A percentile compares a stretch with the other conserved stretches of the same genome.
These are phyloP conservation scores for Phortica magna DNA, from an alignment of 2,888 invertebrate species.

Conservation along the genomic window DNA sequence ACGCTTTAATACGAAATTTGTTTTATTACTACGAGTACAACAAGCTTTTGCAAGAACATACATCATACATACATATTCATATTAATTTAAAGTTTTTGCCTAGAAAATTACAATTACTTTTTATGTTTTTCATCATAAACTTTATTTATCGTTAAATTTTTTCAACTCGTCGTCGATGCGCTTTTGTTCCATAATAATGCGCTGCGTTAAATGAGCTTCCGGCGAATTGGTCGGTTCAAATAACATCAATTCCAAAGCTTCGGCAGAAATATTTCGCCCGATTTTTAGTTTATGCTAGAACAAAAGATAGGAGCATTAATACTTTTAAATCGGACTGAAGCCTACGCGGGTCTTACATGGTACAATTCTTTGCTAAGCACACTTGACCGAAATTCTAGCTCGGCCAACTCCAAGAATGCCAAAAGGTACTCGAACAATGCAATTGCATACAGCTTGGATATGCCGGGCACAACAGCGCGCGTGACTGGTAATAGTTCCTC, in stretches of 20 bases:
- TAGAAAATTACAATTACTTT: too few species aligned
- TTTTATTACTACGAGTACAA: too few species aligned
- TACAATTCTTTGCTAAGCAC: constrained; percentile 81
- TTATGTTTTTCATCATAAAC: background rate
- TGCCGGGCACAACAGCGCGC: constrained; percentile 82
- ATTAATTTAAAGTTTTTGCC: background rate
- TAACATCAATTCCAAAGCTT: constrained; percentile 81
- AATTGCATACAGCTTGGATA: constrained; percentile 81
- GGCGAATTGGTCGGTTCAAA: constrained; percentile 86
- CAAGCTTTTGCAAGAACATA: too few species aligned
- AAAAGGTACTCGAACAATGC: constrained; percentile 87
- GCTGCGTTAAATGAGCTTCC: constrained; percentile 80
- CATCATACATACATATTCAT: too few species aligned
- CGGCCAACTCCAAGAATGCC: constrained; percentile 82
- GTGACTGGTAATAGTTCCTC: constrained; percentile 83
- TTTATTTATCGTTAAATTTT: constrained; percentile 45
- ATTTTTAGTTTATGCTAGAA: constrained; percentile 76
- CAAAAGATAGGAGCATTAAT: background rate
- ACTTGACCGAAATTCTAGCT: constrained; percentile 81
- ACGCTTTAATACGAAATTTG: too few species aligned
- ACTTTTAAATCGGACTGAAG: background rate
- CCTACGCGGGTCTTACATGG: constrained; percentile 73
- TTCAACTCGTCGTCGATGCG: constrained; percentile 68
- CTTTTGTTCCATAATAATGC: constrained; percentile 66
- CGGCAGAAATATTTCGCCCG: constrained; percentile 81